These are phyloP conservation scores for Aspidoscelis tigris DNA, from an alignment of 2,113 vertebrate species.

Conservation along the genomic window DNA sequence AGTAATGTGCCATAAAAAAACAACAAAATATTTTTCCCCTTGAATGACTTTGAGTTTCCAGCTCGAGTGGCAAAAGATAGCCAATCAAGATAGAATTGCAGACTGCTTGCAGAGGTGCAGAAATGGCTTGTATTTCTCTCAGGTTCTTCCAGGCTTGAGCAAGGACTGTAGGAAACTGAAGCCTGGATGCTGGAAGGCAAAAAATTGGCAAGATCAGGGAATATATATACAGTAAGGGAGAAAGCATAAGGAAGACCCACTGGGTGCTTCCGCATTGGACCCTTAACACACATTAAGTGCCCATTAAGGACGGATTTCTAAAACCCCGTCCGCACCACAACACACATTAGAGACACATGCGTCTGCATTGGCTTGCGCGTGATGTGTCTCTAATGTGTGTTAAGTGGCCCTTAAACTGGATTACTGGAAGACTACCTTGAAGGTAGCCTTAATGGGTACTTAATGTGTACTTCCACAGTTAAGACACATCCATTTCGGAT, in stretches of 20 bases:
- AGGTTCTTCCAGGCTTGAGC: not conserved
- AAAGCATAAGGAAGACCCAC: slow-evolving; percentile 24
- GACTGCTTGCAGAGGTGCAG: not conserved
- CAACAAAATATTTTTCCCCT: slow-evolving; percentile 53
- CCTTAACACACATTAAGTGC: too few relatives aligned
- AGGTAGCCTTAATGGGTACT: too few relatives aligned
- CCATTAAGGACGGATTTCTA: too few relatives aligned
- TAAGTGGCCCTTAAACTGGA: too few relatives aligned
- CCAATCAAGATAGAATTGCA: not conserved
- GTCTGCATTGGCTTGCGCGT: too few relatives aligned
- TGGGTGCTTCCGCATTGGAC: not conserved
- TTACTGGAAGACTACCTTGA: too few relatives aligned
- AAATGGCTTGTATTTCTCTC: slow-evolving; percentile 2
- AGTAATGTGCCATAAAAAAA: slow-evolving; percentile 61
- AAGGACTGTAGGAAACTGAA: not conserved
- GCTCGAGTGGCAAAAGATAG: slow-evolving; percentile 16
- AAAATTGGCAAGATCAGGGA: not conserved
- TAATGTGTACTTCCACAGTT: too few relatives aligned
- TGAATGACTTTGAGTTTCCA: slow-evolving; percentile 54
- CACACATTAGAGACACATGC: too few relatives aligned
- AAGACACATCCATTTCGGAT: too few relatives aligned
- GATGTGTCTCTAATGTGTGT: too few relatives aligned
- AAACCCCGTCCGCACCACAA: too few relatives aligned
- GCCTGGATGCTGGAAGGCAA: not conserved
- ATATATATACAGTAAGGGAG: too few relatives aligned